Conservation (phyloP, 1,140 invertebrate genomes). For the Trinorchestia longiramus region DNA sequence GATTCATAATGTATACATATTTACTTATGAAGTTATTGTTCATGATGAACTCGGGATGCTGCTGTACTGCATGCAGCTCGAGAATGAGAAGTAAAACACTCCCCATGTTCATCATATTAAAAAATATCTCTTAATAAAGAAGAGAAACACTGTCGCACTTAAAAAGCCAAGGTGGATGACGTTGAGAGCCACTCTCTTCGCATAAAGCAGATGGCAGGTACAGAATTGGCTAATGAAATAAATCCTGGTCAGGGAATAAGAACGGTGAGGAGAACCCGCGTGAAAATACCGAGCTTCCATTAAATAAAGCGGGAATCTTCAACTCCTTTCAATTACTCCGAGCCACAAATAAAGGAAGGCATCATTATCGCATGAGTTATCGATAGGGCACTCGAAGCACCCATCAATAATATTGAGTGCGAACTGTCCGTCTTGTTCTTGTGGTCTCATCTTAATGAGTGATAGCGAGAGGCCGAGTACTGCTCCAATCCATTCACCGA, state of each 20-base stretch:
- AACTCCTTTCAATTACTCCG: neutral
- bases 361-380: neutral
- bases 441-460: neutral
- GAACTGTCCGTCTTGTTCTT: neutral
- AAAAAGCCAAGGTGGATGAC: too few relatives aligned
- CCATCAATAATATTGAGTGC: constrained; percentile 1
- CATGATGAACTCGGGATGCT: too few relatives aligned
- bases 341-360: neutral
- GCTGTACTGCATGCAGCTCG: too few relatives aligned
- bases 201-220: neutral
- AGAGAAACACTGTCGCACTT: neutral
- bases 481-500: neutral
- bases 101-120: neutral
- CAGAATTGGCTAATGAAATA: neutral
- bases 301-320: neutral
- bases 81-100: too few relatives aligned
- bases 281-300: neutral
- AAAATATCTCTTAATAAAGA: neutral
- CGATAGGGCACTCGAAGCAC: neutral
- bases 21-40: too few relatives aligned
- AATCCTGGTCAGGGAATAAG: neutral
- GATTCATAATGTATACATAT: too few relatives aligned
- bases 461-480: neutral
- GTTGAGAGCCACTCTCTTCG: neutral
- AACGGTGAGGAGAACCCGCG: neutral